Evolutionary conservation across 2,888 invertebrate species (phyloP).

Genomic region (Ophraella communa): DNA sequence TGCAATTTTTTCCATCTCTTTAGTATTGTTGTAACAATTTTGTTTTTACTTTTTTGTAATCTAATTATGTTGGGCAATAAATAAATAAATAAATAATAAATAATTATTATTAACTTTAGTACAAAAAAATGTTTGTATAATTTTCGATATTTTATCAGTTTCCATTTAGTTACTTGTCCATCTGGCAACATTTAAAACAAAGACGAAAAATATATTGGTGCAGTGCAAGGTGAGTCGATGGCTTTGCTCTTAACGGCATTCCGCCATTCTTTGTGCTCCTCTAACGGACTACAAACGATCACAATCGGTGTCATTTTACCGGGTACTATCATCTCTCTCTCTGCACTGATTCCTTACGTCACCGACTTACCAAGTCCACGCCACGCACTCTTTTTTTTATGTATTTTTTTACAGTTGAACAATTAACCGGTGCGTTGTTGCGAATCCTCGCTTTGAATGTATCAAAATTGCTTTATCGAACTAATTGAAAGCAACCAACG

Average conservation of each 20-base stretch:
- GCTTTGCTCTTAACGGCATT: conserved; percentile 58
- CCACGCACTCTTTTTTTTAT: conserved; percentile 2
- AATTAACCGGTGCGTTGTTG: neutral
- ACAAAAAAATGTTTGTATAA: too few species aligned
- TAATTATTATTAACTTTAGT: too few species aligned
- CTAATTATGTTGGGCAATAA: too few species aligned
- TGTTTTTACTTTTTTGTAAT: too few species aligned
- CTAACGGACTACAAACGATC: conserved; percentile 55
- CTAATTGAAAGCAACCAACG: neutral
- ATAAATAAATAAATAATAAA: too few species aligned
- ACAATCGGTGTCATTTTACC: conserved; percentile 53
- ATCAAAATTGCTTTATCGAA: neutral
- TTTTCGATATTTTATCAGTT: too few species aligned
- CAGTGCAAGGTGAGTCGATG: conserved; percentile 54
- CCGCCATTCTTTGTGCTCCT: conserved; percentile 47
- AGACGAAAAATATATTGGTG: neutral
- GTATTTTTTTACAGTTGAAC: conserved; percentile 16
- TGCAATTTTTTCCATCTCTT: too few species aligned
- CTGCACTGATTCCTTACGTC: conserved; percentile 52
- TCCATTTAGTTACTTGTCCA: neutral
- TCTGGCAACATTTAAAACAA: neutral
- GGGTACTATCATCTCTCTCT: conserved; percentile 39
- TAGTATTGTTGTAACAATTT: too few species aligned
- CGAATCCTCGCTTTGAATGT: neutral
- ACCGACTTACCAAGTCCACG: conserved; percentile 13